These are phyloP conservation scores for Pogonomyrmex californicus DNA, from an alignment of 1,140 invertebrate species.

Conservation along the genomic window DNA sequence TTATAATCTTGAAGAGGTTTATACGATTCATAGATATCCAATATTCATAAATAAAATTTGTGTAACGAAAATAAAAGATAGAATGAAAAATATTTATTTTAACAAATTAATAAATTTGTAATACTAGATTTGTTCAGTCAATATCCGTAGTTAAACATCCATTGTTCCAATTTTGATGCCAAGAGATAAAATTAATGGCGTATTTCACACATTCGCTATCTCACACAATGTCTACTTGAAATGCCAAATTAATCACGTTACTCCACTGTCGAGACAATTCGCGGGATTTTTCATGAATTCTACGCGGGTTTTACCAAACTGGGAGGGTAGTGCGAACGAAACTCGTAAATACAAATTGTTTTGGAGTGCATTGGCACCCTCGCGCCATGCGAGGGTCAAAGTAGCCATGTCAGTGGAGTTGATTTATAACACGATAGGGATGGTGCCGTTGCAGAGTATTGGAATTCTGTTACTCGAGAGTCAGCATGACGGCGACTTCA, in stretches of 20 bases:
- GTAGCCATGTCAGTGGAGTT: slow-evolving; percentile 67
- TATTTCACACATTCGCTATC: slow-evolving; percentile 32
- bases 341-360: slow-evolving; percentile 67
- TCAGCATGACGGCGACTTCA: slow-evolving; percentile 64
- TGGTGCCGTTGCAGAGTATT: slow-evolving; percentile 45
- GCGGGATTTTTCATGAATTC: slow-evolving; percentile 58
- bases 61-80: not conserved
- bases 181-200: slow-evolving; percentile 40
- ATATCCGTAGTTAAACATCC: slow-evolving; percentile 21
- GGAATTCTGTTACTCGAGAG: slow-evolving; percentile 45
- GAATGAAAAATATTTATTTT: slow-evolving; percentile 11
- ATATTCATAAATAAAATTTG: slow-evolving; percentile 2
- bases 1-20: slow-evolving; percentile 19
- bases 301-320: slow-evolving; percentile 21
- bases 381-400: slow-evolving; percentile 54
- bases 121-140: not conserved
- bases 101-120: slow-evolving; percentile 32
- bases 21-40: not conserved
- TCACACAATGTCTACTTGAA: slow-evolving; percentile 48
- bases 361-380: slow-evolving; percentile 49
- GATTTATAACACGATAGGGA: slow-evolving; percentile 68
- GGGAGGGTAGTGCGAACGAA: slow-evolving; percentile 45
- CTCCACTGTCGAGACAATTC: slow-evolving; percentile 49
- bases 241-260: slow-evolving; percentile 56
- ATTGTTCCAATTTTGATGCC: slow-evolving; percentile 31